A percentile compares a stretch with the other conserved stretches of the same genome.
phyloP scores from a whole-genome alignment of 92 coral and sea anemone species.

The Siderastrea siderea region DNA sequence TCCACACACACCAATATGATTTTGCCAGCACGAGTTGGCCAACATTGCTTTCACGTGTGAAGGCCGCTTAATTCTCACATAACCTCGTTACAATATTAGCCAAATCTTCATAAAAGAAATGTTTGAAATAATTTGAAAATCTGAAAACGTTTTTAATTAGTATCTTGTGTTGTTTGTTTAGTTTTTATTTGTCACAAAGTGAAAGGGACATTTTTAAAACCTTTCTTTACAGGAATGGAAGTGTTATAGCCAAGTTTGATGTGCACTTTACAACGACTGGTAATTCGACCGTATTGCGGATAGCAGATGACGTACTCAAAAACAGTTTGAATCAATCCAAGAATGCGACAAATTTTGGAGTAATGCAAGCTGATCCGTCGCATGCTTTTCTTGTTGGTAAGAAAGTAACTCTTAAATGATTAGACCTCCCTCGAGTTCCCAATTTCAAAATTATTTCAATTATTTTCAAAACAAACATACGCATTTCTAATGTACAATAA shows the following conservation, averaged over 20 bases:
- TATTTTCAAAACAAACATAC: no score
- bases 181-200: no score
- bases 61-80: no score
- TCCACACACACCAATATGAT: no score
- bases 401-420: not conserved
- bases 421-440: not conserved
- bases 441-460: no score
- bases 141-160: no score
- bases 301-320: not conserved
- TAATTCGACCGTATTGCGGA: conserved; percentile 10
- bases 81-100: no score
- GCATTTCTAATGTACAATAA: no score
- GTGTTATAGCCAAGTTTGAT: conserved; percentile 46
- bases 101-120: no score
- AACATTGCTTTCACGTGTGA: not conserved
- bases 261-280: conserved; percentile 27
- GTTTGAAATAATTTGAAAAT: no score
- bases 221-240: conserved; percentile 50
- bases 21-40: not conserved
- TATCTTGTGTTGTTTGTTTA: no score
- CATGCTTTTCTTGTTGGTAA: not conserved
- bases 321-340: not conserved
- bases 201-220: no score
- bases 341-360: conserved; percentile 16
- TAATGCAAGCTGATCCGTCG: conserved; percentile 2